Evolutionary conservation across 2,888 invertebrate species (phyloP), one percentile per base, ranked within the genome.

Genomic region (Latheticus oryzae): DNA sequence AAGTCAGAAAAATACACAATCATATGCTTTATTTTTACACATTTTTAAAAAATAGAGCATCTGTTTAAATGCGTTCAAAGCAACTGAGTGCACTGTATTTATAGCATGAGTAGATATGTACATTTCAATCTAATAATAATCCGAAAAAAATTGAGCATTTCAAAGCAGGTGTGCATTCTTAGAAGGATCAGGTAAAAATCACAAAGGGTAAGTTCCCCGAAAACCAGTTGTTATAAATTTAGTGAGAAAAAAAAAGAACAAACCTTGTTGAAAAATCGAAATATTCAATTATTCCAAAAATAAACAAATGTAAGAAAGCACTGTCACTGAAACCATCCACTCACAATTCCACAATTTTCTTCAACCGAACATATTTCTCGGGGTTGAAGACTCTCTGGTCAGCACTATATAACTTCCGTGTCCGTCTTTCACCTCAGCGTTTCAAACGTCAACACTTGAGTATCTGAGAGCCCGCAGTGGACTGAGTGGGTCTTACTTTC

Each of bases 401-500:
- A 28, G 17, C 35, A 45, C 35, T 45, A 5, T 5, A 26, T 7
- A 24, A 54, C 53, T 54, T 54, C 53, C 53, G 53, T 52, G 52
- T 52, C 51, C 53, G 53, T 53, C 53, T 54, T 54, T 54, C 53
- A 54, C 53, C 16, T 51, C 13, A 9, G 12, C 40, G 33, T 33
- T 51, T 28, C 40, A 24, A 40, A 28, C 50, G 38, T 38, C 40
- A 30, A 24, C 43, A 35, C 53, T 17, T 26, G 11, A 9, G 45
- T 24, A 32, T 58, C 45, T 43, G 45, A 37, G 52, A 52, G 58
- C 24, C 52, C 50, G 51, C 50, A 42, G 33, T 43, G 58, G 42
- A 58, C 45, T 58, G 52, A 54, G 35, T 45, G 53, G 53, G 53
- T 53, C 53, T 54, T 54, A 35, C 53, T 54, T 54, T 54, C 53